Evolutionary conservation across 2,888 invertebrate species (phyloP), one percentile per base, ranked within the genome.

Genomic region (Apamea epomidion): DNA sequence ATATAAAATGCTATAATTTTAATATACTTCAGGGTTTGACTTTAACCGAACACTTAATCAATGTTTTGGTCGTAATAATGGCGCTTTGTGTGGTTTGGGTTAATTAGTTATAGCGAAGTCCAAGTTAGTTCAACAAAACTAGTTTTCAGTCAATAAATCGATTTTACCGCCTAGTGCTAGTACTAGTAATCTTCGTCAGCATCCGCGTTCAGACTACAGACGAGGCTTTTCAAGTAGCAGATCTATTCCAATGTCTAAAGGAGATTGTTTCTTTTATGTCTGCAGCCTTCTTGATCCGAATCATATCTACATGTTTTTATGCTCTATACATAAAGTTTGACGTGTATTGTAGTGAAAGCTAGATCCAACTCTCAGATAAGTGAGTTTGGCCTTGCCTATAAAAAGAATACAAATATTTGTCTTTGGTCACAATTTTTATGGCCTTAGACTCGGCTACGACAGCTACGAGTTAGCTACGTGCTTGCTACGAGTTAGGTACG

Each of bases 221-320:
- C 83, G 83, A 87, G 70, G 76, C 87, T 87, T 87, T 87, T 71
- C 76, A 87, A 86, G 82, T 86, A 82, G 65, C 77, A 75, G 48
- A 82, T 58, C 45, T 85, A 64, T 82, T 73, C 51, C 60, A 62
- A 73, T 68, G 67, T 81, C 65, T 48, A 86, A 37, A 81, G 45
- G 62, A 86, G 67, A 82, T 86, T 86, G 82, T 82, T 86, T 82
- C 73, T 82, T 81, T 82, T 86, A 82, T 73, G 67, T 82, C 74
- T 62, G 72, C 45, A 86, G 67, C 37, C 73, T 86, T 82, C 82
- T 54, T 68, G 82, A 37, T 73, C 82, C 67, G 82, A 85, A 81
- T 81, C 81, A 81, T 81, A 81, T 81, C 81, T 70, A 81, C 86
- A 81, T 81, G 71, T 81, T 85, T 85, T 85, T 81, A 81, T 85